Evolutionary conservation across 2,797 vertebrate genomes (phyloP), one percentile per base, ranked within the genome.

Genomic region (Pampus argenteus): DNA sequence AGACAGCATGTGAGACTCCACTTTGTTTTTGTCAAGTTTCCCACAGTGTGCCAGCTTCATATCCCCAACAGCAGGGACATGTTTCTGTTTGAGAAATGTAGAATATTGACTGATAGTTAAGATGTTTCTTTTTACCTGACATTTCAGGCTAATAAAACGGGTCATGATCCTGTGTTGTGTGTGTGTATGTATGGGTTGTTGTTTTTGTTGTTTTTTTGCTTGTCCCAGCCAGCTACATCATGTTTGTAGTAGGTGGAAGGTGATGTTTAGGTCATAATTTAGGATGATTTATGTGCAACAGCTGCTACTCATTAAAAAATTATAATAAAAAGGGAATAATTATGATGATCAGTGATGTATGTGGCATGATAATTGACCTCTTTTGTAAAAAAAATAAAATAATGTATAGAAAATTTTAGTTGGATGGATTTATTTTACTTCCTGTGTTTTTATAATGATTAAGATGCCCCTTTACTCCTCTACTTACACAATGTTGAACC

Each of bases 151-250:
- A 40, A 76, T n/a, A n/a, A 74, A 65, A 50, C 62, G 60, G 67
- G 28, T 47, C 34, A 14, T 40, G 60, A 66, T 40, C 38, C 29
- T 72, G 69, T 69, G 69, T 58, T 77, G 49, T 36, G 11, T 36
- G 34, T 36, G 11, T 36, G 34, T 36, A 3, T 36, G 34, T 36
- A 9, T 36, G 34, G 10, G 34, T 36, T 36, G 34, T 36, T 66
- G 44, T 67, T 23, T 76, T 45, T 75, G 71, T 78, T 45, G 66
- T 79, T 62, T 83, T 63, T 85, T 71, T 58, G 47, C 18, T 72
- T 75, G 59, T 73, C 48, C 28, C n/a, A 70, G 66, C 66, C 68
- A 49, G 63, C 73, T 44, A 34, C 50, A 71, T 6, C 57, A 47
- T 66, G 51, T 70, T 45, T 84, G 58, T 23, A 59, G 45, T 49